Evolutionary conservation across 2,888 invertebrate genomes (phyloP).

Genomic region (Pristionchus maxplancki): DNA sequence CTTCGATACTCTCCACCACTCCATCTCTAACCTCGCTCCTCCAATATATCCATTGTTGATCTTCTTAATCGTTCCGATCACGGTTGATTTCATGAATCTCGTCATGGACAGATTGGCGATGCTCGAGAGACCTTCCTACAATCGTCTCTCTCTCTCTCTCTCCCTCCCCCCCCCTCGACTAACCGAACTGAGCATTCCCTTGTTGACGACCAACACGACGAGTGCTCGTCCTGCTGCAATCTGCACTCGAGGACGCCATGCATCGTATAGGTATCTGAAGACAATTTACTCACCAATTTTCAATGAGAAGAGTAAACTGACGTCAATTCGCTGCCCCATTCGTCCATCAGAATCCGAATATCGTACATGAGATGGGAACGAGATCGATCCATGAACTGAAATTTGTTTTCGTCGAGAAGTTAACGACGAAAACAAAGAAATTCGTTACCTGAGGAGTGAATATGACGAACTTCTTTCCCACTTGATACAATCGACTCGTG

Average conservation of each 20-base stretch:
- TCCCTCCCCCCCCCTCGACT: background rate
- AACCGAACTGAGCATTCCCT: slow-evolving; percentile 82
- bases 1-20: background rate
- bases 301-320: background rate
- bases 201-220: slow-evolving; percentile 88
- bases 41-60: slow-evolving; percentile 98
- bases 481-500: slow-evolving; percentile 96
- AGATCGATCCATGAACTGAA: slow-evolving; percentile 95
- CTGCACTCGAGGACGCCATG: slow-evolving; percentile 82
- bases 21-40: slow-evolving; percentile 85
- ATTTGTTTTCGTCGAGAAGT: background rate
- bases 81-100: slow-evolving; percentile 78
- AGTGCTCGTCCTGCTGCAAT: slow-evolving; percentile 96
- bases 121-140: slow-evolving; percentile 63
- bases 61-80: slow-evolving; percentile 98
- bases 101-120: slow-evolving; percentile 67
- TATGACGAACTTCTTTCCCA: slow-evolving; percentile 95
- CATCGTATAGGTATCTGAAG: slow-evolving; percentile 44
- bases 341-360: slow-evolving; percentile 95
- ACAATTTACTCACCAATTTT: background rate
- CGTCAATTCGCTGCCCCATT: slow-evolving; percentile 67
- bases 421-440: background rate
- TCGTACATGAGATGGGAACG: slow-evolving; percentile 99
- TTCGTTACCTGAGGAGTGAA: slow-evolving; percentile 95
- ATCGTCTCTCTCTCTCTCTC: background rate